Percentiles rank a stretch among this genome's conserved stretches.
phyloP scores from a whole-genome alignment of 2,888 invertebrate species.

The Microlaimidae sp. region DNA sequence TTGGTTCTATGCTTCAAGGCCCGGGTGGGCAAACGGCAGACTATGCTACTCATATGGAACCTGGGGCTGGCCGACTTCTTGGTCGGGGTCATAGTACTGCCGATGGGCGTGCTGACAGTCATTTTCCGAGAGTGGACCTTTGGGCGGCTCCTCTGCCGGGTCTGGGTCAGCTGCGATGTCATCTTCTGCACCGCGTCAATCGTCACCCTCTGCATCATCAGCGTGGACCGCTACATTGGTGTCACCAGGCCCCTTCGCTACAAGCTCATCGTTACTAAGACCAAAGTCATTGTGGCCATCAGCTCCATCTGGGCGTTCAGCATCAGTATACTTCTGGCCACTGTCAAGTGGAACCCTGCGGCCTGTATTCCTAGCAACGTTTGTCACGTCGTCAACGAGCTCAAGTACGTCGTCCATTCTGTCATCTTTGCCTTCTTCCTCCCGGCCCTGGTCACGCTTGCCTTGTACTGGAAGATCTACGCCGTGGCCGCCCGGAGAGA shows the following conservation, averaged over 20 bases:
- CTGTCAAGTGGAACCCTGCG: constrained; percentile 26
- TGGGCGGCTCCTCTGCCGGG: constrained; percentile 43
- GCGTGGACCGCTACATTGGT: constrained; percentile 37
- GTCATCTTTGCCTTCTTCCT: constrained; percentile 35
- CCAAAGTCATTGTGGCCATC: constrained; percentile 24
- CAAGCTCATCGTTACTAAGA: constrained; percentile 31
- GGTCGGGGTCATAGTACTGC: constrained; percentile 34
- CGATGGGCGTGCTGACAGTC: constrained; percentile 29
- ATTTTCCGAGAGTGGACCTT: constrained; percentile 38
- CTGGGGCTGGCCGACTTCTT: constrained; percentile 35
- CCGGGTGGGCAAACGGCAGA: constrained; percentile 32
- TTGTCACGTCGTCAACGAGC: background rate
- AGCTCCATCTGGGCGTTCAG: constrained; percentile 31
- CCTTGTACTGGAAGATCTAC: constrained; percentile 34
- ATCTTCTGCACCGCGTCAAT: constrained; percentile 47
- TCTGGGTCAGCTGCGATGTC: constrained; percentile 47
- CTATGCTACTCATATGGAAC: constrained; percentile 35
- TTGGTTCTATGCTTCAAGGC: constrained; percentile 35
- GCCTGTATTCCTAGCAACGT: background rate
- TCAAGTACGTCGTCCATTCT: constrained; percentile 19
- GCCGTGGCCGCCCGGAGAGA: constrained; percentile 20
- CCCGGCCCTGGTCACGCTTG: constrained; percentile 34
- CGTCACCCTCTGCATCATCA: constrained; percentile 44
- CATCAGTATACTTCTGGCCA: constrained; percentile 26
- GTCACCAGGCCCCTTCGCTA: constrained; percentile 34